A percentile compares a stretch with the other conserved stretches of the same genome.
Conservation (phyloP, 2,888 invertebrate species). For the Protophormia terraenovae region DNA sequence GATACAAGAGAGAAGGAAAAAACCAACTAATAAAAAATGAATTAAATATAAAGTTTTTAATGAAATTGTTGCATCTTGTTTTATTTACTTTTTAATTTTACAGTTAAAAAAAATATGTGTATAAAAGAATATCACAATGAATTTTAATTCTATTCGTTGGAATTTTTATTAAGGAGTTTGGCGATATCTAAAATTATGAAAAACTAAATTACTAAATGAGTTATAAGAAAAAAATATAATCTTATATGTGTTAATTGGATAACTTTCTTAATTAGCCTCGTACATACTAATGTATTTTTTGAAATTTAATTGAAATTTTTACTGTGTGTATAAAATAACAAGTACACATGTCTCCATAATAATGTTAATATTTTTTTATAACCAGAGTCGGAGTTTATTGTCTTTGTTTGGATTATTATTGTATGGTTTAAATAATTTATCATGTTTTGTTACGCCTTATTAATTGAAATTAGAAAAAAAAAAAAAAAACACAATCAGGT, state of each 20-base stretch:
- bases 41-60: not conserved
- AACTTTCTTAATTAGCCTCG: too few species aligned
- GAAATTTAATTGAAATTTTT: too few species aligned
- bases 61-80: slow-evolving; percentile 16
- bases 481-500: too few species aligned
- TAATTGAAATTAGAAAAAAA: too few species aligned
- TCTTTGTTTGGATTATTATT: not conserved
- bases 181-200: too few species aligned
- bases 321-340: too few species aligned
- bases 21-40: slow-evolving; percentile 14
- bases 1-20: not conserved
- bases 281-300: too few species aligned
- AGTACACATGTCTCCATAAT: too few species aligned
- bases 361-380: not conserved
- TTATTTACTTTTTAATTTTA: slow-evolving; percentile 1
- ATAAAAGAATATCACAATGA: not conserved
- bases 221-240: too few species aligned
- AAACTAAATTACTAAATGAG: too few species aligned
- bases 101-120: not conserved
- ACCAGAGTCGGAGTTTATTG: not conserved
- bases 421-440: not conserved
- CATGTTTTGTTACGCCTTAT: not conserved
- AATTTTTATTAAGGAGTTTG: too few species aligned
- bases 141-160: not conserved
- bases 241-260: too few species aligned